These are phyloP conservation scores for Archaeoteleia sp. DNA, from an alignment of 2,888 invertebrate species.

Conservation along the genomic window DNA sequence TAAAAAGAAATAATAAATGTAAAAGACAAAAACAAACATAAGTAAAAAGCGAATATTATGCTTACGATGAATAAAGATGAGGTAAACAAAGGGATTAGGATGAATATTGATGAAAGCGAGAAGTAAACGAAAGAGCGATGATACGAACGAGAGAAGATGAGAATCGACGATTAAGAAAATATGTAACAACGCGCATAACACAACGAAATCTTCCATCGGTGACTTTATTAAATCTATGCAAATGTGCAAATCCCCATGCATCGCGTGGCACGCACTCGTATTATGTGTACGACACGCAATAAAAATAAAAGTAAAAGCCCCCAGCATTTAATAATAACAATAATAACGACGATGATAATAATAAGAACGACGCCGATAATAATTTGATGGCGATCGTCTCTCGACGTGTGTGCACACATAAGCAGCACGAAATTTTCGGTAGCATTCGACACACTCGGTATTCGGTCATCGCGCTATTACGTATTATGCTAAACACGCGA, in stretches of 20 bases:
- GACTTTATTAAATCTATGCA: constrained; percentile 54
- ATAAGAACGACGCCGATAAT: constrained; percentile 35
- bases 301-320: constrained; percentile 38
- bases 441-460: constrained; percentile 37
- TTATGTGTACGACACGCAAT: constrained; percentile 43
- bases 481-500: constrained; percentile 72
- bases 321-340: constrained; percentile 3
- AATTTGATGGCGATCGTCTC: constrained; percentile 16
- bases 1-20: too few species aligned
- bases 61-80: too few species aligned
- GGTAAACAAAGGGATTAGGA: constrained; percentile 44
- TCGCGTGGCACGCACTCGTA: constrained; percentile 46
- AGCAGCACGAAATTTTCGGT: constrained; percentile 40
- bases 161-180: constrained; percentile 51
- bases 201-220: constrained; percentile 44
- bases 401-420: background rate
- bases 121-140: constrained; percentile 5
- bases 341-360: constrained; percentile 24
- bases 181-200: constrained; percentile 47
- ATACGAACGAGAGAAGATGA: constrained; percentile 45
- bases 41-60: too few species aligned
- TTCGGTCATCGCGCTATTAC: constrained; percentile 25
- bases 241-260: constrained; percentile 50
- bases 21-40: too few species aligned
- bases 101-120: constrained; percentile 15